Evolutionary conservation across 2,888 invertebrate genomes (phyloP).

Genomic region (Ctena decussata): DNA sequence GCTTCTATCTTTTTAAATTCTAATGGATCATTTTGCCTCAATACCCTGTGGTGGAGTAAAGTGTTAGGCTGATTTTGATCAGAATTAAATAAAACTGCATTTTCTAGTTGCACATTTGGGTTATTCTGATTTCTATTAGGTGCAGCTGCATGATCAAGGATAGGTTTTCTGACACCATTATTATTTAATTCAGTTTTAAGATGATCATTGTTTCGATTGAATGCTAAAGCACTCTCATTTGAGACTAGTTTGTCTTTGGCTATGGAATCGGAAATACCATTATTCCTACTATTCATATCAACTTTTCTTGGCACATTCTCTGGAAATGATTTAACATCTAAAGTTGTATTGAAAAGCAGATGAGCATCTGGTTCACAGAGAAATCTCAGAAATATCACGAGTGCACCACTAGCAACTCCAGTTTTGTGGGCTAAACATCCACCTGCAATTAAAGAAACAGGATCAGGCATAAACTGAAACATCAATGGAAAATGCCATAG

Average conservation of each 20-base stretch:
- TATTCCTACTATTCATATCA: background rate
- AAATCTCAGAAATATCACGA: conserved; percentile 82
- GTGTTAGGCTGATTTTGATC: background rate
- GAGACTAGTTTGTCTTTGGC: background rate
- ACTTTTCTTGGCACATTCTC: background rate
- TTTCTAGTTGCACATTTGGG: background rate
- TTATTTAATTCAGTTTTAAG: background rate
- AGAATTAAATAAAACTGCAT: background rate
- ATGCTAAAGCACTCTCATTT: background rate
- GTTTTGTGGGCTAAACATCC: conserved; percentile 85
- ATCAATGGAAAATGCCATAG: no score
- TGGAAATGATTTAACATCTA: background rate
- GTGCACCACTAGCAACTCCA: conserved; percentile 84
- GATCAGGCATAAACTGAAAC: no score
- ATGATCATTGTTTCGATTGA: background rate
- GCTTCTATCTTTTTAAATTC: background rate
- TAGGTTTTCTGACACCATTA: background rate
- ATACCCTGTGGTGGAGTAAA: background rate
- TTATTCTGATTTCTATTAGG: background rate
- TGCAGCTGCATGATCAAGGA: background rate
- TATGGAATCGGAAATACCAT: background rate
- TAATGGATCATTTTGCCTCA: background rate
- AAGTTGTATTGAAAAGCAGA: background rate
- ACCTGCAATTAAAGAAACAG: no score
- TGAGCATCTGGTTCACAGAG: conserved; percentile 76